These are phyloP conservation scores for Brachionus sp. DNA, from an alignment of 1,140 invertebrate species.

Conservation along the genomic window DNA sequence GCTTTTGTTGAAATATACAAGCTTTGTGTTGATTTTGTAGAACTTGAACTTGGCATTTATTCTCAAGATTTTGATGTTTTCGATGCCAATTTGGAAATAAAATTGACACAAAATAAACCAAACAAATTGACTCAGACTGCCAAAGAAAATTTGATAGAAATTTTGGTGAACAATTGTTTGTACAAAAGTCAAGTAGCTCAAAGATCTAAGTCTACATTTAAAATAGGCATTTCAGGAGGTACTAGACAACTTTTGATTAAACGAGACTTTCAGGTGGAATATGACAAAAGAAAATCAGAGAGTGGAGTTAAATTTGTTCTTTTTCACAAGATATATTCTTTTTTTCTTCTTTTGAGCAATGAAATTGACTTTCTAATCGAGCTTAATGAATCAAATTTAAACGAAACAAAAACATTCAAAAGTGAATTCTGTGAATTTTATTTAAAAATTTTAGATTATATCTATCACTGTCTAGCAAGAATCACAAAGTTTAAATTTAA, in stretches of 20 bases:
- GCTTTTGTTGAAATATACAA: background rate
- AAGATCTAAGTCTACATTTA: slow-evolving; percentile 20
- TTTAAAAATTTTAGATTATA: slow-evolving; percentile 28
- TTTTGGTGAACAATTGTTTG: slow-evolving; percentile 17
- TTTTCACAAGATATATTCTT: slow-evolving; percentile 32
- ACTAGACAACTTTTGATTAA: slow-evolving; percentile 14
- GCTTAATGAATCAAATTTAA: slow-evolving; percentile 3
- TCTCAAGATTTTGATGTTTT: background rate
- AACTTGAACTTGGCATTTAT: slow-evolving; percentile 40
- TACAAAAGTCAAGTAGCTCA: slow-evolving; percentile 1
- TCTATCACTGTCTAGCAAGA: background rate
- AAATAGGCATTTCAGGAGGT: background rate
- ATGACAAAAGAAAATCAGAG: background rate
- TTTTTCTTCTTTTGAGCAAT: background rate
- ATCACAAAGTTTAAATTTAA: slow-evolving; percentile 33
- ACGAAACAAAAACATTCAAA: background rate
- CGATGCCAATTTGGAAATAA: background rate
- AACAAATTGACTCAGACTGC: background rate
- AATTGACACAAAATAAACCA: background rate
- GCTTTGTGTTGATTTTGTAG: background rate
- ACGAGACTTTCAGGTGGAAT: slow-evolving; percentile 40
- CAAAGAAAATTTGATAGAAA: background rate
- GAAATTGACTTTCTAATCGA: slow-evolving; percentile 8
- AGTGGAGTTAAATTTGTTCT: background rate
- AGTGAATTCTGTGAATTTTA: background rate